Conservation (phyloP, 2,797 vertebrate species). For the Spheniscus humboldti region DNA sequence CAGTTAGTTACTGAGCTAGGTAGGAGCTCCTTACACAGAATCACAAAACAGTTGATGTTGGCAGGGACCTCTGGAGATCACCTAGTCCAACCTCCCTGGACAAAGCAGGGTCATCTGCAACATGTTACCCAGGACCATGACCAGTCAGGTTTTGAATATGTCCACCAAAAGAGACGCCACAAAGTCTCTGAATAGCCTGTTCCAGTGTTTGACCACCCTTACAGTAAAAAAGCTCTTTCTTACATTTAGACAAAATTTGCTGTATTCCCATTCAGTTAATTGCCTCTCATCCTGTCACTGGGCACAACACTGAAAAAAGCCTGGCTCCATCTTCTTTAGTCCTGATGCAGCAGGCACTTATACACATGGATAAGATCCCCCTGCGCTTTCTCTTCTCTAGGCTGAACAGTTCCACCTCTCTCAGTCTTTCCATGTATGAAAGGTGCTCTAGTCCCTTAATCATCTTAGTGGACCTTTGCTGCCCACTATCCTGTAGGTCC, state of each 20-base stretch:
- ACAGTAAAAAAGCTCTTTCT: background rate
- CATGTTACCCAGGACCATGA: rapidly evolving
- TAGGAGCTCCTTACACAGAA: background rate
- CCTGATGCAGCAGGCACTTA: background rate
- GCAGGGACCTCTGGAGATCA: background rate
- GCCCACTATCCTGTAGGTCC: background rate
- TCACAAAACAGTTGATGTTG: background rate
- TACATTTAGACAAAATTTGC: background rate
- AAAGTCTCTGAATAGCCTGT: background rate
- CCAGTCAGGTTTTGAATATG: background rate
- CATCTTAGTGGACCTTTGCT: background rate
- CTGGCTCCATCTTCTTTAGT: background rate
- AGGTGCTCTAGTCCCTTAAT: background rate
- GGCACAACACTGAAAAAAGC: background rate
- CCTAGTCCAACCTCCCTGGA: background rate
- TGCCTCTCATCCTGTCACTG: background rate
- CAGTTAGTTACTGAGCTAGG: background rate
- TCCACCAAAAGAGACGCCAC: background rate
- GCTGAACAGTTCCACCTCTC: background rate
- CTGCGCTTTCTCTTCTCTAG: background rate
- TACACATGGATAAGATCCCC: background rate
- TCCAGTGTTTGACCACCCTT: background rate
- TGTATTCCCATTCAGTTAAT: background rate
- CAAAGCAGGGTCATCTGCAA: background rate
- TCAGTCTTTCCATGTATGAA: background rate